These are phyloP conservation scores for Colletes gigas DNA, from an alignment of 1,140 invertebrate genomes.

Conservation along the genomic window DNA sequence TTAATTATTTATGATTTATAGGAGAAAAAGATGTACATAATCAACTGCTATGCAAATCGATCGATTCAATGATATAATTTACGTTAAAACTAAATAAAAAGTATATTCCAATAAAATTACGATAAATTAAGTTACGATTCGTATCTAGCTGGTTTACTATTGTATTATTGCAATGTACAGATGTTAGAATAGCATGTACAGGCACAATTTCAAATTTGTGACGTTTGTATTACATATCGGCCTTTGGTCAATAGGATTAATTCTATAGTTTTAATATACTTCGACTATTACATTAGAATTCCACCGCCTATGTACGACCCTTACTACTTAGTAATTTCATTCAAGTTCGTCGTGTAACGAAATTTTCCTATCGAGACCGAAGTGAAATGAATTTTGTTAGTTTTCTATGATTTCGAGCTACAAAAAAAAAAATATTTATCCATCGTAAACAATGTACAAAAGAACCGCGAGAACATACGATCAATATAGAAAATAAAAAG, in stretches of 20 bases:
- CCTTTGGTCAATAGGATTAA: constrained; percentile 49
- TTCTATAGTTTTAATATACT: constrained; percentile 28
- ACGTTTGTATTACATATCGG: constrained; percentile 48
- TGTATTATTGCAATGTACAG: constrained; percentile 42
- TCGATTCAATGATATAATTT: constrained; percentile 19
- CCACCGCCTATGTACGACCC: constrained; percentile 1
- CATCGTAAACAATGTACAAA: neutral
- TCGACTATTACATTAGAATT: constrained; percentile 22
- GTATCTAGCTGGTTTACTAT: constrained; percentile 27
- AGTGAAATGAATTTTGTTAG: neutral
- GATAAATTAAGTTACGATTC: constrained; percentile 39
- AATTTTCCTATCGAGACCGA: neutral
- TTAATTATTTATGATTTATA: constrained; percentile 36
- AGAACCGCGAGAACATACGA: neutral
- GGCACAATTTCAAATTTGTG: constrained; percentile 36
- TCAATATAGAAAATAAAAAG: neutral
- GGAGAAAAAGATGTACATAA: constrained; percentile 41
- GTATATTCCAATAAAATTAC: constrained; percentile 22
- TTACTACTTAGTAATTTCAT: constrained; percentile 2
- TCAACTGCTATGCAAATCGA: constrained; percentile 9
- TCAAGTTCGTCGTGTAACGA: neutral
- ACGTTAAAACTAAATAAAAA: neutral
- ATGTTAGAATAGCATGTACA: constrained; percentile 30
- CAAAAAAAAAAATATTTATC: neutral
- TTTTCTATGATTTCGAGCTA: neutral